These are phyloP conservation scores for Melanostoma scalare DNA, from an alignment of 2,888 invertebrate species.

Conservation along the genomic window DNA sequence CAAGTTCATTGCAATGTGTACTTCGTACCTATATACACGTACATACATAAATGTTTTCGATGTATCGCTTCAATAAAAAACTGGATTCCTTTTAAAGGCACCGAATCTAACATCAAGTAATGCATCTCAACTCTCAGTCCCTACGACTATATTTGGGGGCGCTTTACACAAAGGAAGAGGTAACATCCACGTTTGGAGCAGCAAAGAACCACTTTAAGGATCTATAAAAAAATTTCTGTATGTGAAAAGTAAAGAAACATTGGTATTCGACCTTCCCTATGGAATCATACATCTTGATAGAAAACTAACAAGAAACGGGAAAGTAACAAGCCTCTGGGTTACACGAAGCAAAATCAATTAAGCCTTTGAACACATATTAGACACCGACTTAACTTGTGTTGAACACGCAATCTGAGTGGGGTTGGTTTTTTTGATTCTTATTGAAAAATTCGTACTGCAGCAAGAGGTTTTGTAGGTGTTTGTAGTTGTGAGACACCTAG, in stretches of 20 bases:
- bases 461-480: no score
- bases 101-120: no score
- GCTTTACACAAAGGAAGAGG: no score
- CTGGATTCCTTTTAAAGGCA: no score
- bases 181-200: background rate
- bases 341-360: constrained; percentile 70
- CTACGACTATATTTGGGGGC: no score
- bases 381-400: constrained; percentile 65
- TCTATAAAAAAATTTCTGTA: background rate
- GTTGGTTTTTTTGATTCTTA: background rate
- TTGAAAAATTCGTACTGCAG: no score
- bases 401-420: constrained; percentile 50
- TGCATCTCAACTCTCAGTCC: no score
- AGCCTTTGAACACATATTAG: constrained; percentile 71
- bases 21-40: no score
- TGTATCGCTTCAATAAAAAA: no score
- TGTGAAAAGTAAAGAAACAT: background rate
- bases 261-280: constrained; percentile 12
- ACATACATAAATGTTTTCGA: no score
- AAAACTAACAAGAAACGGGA: constrained; percentile 1
- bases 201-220: constrained; percentile 9
- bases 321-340: constrained; percentile 47
- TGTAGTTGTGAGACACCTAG: no score
- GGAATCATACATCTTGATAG: constrained; percentile 21
- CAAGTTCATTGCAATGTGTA: no score